Evolutionary conservation across 2,113 vertebrate genomes (phyloP).

Genomic region (Ammodramus savannarum): DNA sequence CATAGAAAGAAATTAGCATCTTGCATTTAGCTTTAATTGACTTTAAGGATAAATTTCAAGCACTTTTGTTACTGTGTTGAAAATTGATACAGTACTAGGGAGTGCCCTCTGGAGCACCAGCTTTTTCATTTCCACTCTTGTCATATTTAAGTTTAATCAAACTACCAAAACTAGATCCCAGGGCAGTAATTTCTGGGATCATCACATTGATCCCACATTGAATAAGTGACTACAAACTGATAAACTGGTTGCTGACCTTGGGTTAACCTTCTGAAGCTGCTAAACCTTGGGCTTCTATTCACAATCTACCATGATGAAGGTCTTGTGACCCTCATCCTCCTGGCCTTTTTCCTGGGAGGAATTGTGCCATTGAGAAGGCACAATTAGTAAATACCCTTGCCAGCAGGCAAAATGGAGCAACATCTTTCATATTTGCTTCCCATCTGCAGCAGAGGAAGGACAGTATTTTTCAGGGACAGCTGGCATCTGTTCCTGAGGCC

Average conservation of each 20-base stretch:
- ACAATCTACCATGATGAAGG: background rate
- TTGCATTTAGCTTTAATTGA: background rate
- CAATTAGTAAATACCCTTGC: background rate
- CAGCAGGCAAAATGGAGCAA: background rate
- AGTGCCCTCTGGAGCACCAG: background rate
- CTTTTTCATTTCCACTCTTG: background rate
- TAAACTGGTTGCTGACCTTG: background rate
- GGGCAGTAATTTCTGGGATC: background rate
- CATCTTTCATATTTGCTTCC: background rate
- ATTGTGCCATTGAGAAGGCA: background rate
- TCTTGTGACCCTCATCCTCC: background rate
- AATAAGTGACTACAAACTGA: background rate
- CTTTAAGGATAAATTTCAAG: background rate
- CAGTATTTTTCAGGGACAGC: background rate
- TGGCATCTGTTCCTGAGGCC: background rate
- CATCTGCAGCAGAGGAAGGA: background rate
- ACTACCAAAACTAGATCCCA: background rate
- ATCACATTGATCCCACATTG: background rate
- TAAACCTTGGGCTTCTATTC: background rate
- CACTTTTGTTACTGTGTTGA: background rate
- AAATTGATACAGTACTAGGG: background rate
- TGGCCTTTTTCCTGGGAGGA: background rate
- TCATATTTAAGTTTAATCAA: constrained; percentile 2
- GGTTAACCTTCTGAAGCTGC: background rate
- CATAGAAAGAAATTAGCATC: background rate